A percentile compares a stretch with the other conserved stretches of the same genome.
These are phyloP conservation scores for Ailuropoda melanoleuca DNA, from an alignment of 2,113 vertebrate species.

Conservation along the genomic window DNA sequence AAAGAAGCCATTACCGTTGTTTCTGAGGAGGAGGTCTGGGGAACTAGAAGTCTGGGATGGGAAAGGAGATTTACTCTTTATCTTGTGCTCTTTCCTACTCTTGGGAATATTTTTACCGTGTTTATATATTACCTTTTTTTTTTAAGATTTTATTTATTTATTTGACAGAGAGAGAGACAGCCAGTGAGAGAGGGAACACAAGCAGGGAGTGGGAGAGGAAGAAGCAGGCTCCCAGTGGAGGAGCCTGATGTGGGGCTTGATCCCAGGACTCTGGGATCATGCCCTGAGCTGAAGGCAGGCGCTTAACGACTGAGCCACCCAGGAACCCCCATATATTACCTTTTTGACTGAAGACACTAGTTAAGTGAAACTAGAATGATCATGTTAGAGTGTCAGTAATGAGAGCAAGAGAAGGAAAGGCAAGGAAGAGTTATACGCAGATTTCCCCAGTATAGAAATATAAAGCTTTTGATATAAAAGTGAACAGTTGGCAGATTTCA, in stretches of 20 bases:
- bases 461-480: background rate
- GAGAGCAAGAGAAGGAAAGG: background rate
- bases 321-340: background rate
- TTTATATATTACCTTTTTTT: background rate
- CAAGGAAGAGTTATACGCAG: background rate
- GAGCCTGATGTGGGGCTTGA: too few species aligned
- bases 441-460: background rate
- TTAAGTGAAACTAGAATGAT: slow-evolving; percentile 6
- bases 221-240: too few species aligned
- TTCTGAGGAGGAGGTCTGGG: background rate
- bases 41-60: background rate
- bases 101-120: background rate
- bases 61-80: background rate
- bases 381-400: background rate
- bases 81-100: background rate
- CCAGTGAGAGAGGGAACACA: too few species aligned
- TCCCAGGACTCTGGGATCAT: too few species aligned
- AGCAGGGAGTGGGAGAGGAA: too few species aligned
- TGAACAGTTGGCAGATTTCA: slow-evolving; percentile 17
- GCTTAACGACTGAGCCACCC: too few species aligned
- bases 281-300: too few species aligned
- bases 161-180: too few species aligned
- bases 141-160: too few species aligned
- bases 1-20: background rate
- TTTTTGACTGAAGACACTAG: background rate